phyloP scores from a whole-genome alignment of 2,113 vertebrate genomes.

The Australoheros scitulus region DNA sequence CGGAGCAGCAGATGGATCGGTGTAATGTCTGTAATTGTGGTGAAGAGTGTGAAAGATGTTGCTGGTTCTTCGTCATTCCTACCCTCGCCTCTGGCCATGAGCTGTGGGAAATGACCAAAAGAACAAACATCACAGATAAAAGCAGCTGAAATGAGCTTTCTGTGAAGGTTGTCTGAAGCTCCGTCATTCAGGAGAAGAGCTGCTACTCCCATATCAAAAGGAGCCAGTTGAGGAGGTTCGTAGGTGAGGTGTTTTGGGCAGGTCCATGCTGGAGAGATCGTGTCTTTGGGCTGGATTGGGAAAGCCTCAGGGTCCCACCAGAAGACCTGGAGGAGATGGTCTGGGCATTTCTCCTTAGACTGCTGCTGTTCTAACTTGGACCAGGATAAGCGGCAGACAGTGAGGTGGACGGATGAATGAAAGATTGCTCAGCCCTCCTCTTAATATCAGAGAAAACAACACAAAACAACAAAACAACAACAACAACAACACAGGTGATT shows the following conservation, averaged over 20 bases:
- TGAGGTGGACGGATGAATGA: background rate
- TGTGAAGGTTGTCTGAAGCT: background rate
- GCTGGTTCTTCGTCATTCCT: background rate
- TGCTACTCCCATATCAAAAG: fast-evolving
- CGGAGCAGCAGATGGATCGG: background rate
- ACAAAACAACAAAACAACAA: no score
- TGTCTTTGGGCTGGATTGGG: background rate
- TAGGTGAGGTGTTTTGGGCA: background rate
- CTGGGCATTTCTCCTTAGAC: background rate
- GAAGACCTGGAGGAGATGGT: background rate
- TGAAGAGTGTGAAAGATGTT: background rate
- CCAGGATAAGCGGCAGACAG: background rate
- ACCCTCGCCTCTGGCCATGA: background rate
- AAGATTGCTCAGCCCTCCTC: background rate
- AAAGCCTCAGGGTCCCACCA: background rate
- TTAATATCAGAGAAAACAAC: background rate
- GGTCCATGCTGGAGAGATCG: background rate
- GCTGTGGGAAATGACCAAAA: background rate
- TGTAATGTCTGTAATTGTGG: background rate
- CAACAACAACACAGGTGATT: background rate
- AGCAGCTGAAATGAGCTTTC: background rate
- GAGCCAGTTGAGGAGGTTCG: background rate
- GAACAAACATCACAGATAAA: fast-evolving
- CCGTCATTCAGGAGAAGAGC: background rate
- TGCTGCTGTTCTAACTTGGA: fast-evolving